These are phyloP conservation scores for Adelges cooleyi DNA, from an alignment of 1,140 invertebrate species.

Conservation along the genomic window DNA sequence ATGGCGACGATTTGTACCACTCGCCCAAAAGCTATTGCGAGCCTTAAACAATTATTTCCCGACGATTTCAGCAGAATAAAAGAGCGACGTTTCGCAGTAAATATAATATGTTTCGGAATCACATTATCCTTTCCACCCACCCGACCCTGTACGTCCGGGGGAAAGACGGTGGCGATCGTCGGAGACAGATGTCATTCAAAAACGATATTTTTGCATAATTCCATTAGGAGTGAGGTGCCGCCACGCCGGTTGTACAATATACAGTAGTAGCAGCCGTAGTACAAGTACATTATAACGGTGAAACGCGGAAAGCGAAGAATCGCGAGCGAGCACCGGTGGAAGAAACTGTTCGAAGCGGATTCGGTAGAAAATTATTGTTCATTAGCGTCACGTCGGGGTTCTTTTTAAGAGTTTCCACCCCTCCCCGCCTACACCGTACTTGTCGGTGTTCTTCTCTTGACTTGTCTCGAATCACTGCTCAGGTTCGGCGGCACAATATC, in stretches of 20 bases:
- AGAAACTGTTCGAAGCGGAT: slow-evolving; percentile 8
- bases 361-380: slow-evolving; percentile 18
- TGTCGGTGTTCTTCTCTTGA: neutral
- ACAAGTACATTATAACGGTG: neutral
- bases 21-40: too few species aligned
- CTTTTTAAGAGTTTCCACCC: neutral
- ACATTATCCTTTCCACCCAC: too few species aligned
- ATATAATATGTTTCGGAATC: too few species aligned
- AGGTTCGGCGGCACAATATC: neutral
- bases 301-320: neutral
- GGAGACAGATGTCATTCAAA: neutral
- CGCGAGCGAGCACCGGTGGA: neutral
- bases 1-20: too few species aligned
- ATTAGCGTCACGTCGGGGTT: slow-evolving; percentile 27
- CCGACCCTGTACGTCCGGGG: too few species aligned
- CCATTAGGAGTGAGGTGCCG: neutral
- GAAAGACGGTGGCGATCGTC: too few species aligned
- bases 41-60: too few species aligned
- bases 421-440: neutral
- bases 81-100: too few species aligned
- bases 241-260: neutral
- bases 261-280: too few species aligned
- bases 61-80: too few species aligned
- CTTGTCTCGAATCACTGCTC: neutral
- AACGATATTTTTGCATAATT: slow-evolving; percentile 20